These are phyloP conservation scores for Myrmecophaga tridactyla DNA, from an alignment of 2,113 vertebrate genomes.

Conservation along the genomic window DNA sequence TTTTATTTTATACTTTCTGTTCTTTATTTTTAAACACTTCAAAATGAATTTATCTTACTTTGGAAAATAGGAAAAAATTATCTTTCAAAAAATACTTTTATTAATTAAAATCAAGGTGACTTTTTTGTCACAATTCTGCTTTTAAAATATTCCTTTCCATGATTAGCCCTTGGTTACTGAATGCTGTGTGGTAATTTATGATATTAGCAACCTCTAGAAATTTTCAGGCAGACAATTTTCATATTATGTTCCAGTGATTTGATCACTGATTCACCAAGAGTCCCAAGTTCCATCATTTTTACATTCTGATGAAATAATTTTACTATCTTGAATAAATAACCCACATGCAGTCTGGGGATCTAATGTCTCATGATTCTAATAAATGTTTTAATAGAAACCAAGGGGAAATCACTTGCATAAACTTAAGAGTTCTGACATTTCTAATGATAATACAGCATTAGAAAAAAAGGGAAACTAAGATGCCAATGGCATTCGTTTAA, in stretches of 20 bases:
- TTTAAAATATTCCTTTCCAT: slow-evolving; percentile 51
- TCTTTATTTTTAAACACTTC: slow-evolving; percentile 6
- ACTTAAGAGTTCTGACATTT: not conserved
- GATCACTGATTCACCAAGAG: slow-evolving; percentile 25
- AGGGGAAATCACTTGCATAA: not conserved
- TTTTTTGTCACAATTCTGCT: not conserved
- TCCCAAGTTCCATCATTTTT: slow-evolving; percentile 34
- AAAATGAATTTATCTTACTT: not conserved
- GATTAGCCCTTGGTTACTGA: slow-evolving; percentile 11
- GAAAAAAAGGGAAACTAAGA: not conserved
- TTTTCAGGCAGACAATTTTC: slow-evolving; percentile 57
- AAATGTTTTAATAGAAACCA: slow-evolving; percentile 41
- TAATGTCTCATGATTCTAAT: slow-evolving; percentile 54
- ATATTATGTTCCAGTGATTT: slow-evolving; percentile 44
- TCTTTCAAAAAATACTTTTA: not conserved
- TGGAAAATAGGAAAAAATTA: slow-evolving; percentile 25
- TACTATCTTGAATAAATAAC: slow-evolving; percentile 60
- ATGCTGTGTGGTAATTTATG: slow-evolving; percentile 1
- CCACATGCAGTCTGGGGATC: not conserved
- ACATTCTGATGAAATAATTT: slow-evolving; percentile 65
- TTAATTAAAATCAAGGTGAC: slow-evolving; percentile 10
- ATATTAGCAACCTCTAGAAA: slow-evolving; percentile 38
- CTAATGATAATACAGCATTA: not conserved
- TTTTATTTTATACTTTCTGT: not conserved
- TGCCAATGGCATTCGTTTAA: not conserved